Percentiles rank a stretch among this genome's conserved stretches.
phyloP scores from a whole-genome alignment of 2,888 invertebrate species.

The Congeria kusceri region DNA sequence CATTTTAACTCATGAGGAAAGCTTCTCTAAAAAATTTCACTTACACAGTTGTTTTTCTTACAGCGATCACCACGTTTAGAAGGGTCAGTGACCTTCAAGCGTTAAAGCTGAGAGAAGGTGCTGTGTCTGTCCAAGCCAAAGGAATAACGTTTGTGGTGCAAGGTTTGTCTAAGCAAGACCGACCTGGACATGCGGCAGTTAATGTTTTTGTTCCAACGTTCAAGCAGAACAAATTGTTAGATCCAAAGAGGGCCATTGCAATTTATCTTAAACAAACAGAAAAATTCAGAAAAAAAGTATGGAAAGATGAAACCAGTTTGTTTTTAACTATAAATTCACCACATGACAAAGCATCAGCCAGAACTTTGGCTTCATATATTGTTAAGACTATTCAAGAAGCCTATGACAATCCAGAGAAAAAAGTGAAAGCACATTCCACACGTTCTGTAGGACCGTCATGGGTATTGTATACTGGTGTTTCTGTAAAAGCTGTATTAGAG shows the following conservation, averaged over 20 bases:
- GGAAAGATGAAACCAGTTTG: too few species aligned
- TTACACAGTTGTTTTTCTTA: slow-evolving; percentile 13
- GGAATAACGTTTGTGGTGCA: slow-evolving; percentile 23
- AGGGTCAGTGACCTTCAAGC: slow-evolving; percentile 13
- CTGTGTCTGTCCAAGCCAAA: slow-evolving; percentile 8
- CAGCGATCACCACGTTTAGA: slow-evolving; percentile 10
- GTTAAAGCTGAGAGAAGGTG: not conserved
- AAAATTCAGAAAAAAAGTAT: too few species aligned
- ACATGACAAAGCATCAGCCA: too few species aligned
- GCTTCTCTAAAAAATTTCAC: slow-evolving; percentile 13
- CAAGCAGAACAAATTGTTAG: slow-evolving; percentile 21
- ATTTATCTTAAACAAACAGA: not conserved
- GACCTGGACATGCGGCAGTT: not conserved
- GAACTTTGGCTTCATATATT: too few species aligned
- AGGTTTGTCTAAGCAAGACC: slow-evolving; percentile 26
- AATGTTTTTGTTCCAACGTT: slow-evolving; percentile 32
- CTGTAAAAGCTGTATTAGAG: too few species aligned
- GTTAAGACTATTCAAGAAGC: slow-evolving; percentile 1
- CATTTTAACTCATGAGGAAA: slow-evolving; percentile 3
- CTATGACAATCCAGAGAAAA: too few species aligned
- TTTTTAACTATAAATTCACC: too few species aligned
- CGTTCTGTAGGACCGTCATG: too few species aligned
- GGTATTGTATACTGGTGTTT: too few species aligned
- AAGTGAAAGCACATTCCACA: too few species aligned
- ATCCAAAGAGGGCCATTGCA: slow-evolving; percentile 42